Conservation (phyloP, 2,113 vertebrate species). For the Pycnonotus jocosus region DNA sequence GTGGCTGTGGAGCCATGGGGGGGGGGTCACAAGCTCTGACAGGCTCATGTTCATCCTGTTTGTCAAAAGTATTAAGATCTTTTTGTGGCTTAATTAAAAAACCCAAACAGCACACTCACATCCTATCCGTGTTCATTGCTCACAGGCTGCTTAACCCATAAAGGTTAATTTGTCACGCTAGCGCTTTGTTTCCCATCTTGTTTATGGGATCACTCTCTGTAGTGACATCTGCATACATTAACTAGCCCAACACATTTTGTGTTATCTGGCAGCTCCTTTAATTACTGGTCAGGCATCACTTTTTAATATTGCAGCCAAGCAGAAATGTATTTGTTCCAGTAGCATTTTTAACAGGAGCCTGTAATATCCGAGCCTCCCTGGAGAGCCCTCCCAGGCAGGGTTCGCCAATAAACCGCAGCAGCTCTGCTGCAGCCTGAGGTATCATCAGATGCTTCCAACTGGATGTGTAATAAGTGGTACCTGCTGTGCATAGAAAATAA, state of each 20-base stretch:
- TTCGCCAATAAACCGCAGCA: constrained; percentile 38
- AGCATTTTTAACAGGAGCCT: constrained; percentile 35
- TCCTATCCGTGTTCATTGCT: neutral
- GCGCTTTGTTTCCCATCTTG: constrained; percentile 39
- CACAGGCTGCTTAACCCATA: constrained; percentile 2
- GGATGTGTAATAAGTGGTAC: neutral
- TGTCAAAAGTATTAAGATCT: neutral
- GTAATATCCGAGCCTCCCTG: constrained; percentile 42
- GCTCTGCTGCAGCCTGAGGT: constrained; percentile 40
- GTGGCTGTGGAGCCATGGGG: neutral
- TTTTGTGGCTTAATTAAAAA: neutral
- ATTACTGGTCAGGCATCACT: constrained; percentile 49
- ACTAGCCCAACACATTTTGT: neutral
- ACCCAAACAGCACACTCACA: neutral
- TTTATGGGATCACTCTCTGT: constrained; percentile 25
- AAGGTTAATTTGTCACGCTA: constrained; percentile 35
- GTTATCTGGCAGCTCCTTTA: constrained; percentile 50
- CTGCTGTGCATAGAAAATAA: constrained; percentile 49
- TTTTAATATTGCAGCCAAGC: constrained; percentile 58
- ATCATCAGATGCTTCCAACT: constrained; percentile 65
- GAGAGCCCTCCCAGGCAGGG: constrained; percentile 34
- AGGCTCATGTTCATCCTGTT: neutral
- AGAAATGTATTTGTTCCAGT: constrained; percentile 49
- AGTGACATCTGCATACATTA: constrained; percentile 47
- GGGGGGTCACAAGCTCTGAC: neutral